Percentiles rank a stretch among this genome's conserved stretches.
Conservation (phyloP, 2,888 invertebrate genomes). For the Aromia moschata region DNA sequence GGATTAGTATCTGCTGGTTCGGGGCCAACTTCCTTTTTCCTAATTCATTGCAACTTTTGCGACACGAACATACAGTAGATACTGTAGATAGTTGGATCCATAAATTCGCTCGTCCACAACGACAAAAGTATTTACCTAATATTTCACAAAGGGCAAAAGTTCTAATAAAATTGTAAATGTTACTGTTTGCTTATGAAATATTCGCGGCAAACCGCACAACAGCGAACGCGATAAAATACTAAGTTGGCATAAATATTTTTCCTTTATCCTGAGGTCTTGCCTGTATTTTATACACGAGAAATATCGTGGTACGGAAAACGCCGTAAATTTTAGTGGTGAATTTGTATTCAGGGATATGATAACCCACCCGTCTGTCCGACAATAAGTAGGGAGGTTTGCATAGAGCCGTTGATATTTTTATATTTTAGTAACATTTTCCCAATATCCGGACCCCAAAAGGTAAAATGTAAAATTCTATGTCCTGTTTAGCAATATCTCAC, state of each 20-base stretch:
- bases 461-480: no score
- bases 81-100: not conserved
- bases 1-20: no score
- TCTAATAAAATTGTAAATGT: slow-evolving; percentile 29
- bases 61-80: no score
- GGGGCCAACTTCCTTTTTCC: no score
- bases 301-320: slow-evolving; percentile 41
- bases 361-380: slow-evolving; percentile 22
- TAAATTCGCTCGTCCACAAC: slow-evolving; percentile 12
- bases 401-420: slow-evolving; percentile 33
- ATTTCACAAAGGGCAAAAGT: slow-evolving; percentile 22
- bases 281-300: slow-evolving; percentile 38
- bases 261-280: slow-evolving; percentile 33
- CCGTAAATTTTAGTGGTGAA: slow-evolving; percentile 40
- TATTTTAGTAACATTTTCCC: slow-evolving; percentile 8
- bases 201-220: slow-evolving; percentile 13
- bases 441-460: no score
- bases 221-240: slow-evolving; percentile 33
- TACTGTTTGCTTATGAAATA: slow-evolving; percentile 26
- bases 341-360: slow-evolving; percentile 41
- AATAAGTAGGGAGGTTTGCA: slow-evolving; percentile 37
- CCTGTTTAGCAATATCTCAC: no score
- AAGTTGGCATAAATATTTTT: slow-evolving; percentile 35
- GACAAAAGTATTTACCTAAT: slow-evolving; percentile 24
- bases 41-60: no score